Evolutionary conservation across 2,113 vertebrate genomes (phyloP).

Genomic region (Embiotoca jacksoni): DNA sequence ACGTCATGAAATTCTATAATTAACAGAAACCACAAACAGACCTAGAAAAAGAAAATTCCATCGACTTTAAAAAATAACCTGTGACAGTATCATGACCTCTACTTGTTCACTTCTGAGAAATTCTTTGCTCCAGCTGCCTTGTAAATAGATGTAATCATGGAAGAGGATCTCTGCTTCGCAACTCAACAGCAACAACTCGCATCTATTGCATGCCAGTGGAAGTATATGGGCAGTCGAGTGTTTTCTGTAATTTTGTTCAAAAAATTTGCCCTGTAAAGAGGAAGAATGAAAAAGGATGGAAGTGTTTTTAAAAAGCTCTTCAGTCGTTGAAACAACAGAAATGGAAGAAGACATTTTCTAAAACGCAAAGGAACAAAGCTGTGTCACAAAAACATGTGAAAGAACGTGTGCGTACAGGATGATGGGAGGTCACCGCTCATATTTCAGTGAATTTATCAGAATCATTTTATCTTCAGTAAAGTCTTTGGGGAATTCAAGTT

Average conservation of each 20-base stretch:
- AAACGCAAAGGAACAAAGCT: neutral
- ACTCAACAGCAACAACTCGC: too few species aligned
- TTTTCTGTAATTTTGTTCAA: too few species aligned
- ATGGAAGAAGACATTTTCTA: neutral
- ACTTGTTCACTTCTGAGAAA: conserved; percentile 14
- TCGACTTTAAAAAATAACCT: neutral
- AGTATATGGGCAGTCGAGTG: too few species aligned
- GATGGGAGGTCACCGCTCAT: conserved; percentile 16
- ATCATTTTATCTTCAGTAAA: conserved; percentile 1
- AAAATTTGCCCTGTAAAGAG: too few species aligned
- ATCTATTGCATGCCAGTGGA: too few species aligned
- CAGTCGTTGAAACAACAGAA: neutral
- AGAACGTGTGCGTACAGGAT: neutral
- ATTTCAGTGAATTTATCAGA: neutral
- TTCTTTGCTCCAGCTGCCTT: too few species aligned
- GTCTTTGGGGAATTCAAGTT: neutral
- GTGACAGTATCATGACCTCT: neutral
- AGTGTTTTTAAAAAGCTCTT: too few species aligned
- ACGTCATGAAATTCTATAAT: neutral
- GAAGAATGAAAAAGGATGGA: too few species aligned
- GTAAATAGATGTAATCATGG: neutral
- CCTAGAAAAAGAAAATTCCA: neutral
- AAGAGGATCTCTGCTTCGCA: neutral
- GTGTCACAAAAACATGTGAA: conserved; percentile 1
- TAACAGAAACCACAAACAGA: neutral